Percentiles rank a stretch among this genome's conserved stretches.
Evolutionary conservation across 1,140 invertebrate genomes (phyloP).

Genomic region (Scaptomyza graminum): DNA sequence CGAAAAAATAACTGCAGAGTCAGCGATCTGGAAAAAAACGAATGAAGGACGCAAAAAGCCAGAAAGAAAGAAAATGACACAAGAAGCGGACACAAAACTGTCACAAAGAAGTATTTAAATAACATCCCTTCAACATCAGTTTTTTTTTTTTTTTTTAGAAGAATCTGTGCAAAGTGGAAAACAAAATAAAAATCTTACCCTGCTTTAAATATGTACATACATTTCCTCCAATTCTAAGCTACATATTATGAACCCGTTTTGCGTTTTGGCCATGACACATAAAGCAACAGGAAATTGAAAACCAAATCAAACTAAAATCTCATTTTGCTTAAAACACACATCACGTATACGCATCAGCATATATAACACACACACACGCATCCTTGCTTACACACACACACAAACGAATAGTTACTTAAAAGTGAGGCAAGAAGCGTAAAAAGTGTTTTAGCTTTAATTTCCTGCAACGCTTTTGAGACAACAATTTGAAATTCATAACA

Average conservation of each 20-base stretch:
- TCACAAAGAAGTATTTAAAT: background rate
- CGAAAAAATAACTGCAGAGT: constrained; percentile 38
- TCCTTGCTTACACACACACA: constrained; percentile 7
- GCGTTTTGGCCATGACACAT: constrained; percentile 15
- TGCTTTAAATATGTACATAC: no score
- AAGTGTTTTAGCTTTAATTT: constrained; percentile 73
- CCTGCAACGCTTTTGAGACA: constrained; percentile 68
- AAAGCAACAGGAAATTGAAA: constrained; percentile 76
- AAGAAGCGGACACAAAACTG: no score
- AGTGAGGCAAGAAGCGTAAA: constrained; percentile 52
- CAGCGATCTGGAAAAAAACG: constrained; percentile 66
- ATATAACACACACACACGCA: constrained; percentile 10
- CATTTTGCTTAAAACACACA: constrained; percentile 66
- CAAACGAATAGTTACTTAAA: constrained; percentile 1
- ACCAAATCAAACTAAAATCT: constrained; percentile 59
- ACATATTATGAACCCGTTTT: background rate
- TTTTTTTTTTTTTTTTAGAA: no score
- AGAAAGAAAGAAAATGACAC: background rate
- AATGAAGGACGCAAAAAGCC: constrained; percentile 25
- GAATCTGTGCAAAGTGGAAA: no score
- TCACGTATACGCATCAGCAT: constrained; percentile 68
- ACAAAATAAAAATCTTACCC: no score
- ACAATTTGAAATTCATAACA: constrained; percentile 74
- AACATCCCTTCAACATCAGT: no score
- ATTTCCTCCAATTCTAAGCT: no score